Percentiles rank a stretch among this genome's conserved stretches.
phyloP scores from a whole-genome alignment of 2,888 invertebrate species.

The Minunthozetes semirufus region DNA sequence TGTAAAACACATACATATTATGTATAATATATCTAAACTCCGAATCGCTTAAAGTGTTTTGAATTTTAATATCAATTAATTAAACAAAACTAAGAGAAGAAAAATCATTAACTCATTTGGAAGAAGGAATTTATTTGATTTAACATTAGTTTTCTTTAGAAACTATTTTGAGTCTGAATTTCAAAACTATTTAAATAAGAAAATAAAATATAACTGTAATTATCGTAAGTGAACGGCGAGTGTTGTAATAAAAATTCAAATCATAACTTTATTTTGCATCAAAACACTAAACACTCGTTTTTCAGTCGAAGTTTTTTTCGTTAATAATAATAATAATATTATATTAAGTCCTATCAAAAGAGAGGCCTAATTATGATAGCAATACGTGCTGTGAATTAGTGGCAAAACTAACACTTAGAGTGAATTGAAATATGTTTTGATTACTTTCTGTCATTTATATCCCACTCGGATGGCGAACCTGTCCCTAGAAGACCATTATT shows the following conservation, averaged over 20 bases:
- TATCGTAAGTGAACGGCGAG: background rate
- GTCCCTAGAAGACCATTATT: background rate
- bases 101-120: background rate
- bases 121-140: background rate
- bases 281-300: background rate
- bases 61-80: background rate
- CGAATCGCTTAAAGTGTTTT: background rate
- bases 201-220: constrained; percentile 1
- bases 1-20: background rate
- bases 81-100: background rate
- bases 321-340: too few relatives aligned
- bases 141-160: background rate
- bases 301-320: background rate
- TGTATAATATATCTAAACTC: background rate
- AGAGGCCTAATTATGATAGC: background rate
- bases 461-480: background rate
- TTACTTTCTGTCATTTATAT: constrained; percentile 20
- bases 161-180: background rate
- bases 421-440: constrained; percentile 33
- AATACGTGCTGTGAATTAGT: constrained; percentile 31
- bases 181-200: background rate
- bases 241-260: constrained; percentile 12
- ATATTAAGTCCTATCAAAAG: background rate
- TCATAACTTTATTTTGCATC: constrained; percentile 15
- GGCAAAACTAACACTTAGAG: constrained; percentile 35